A percentile compares a stretch with the other conserved stretches of the same genome.
These are phyloP conservation scores for Platycheirus albimanus DNA, from an alignment of 2,888 invertebrate genomes.

Conservation along the genomic window DNA sequence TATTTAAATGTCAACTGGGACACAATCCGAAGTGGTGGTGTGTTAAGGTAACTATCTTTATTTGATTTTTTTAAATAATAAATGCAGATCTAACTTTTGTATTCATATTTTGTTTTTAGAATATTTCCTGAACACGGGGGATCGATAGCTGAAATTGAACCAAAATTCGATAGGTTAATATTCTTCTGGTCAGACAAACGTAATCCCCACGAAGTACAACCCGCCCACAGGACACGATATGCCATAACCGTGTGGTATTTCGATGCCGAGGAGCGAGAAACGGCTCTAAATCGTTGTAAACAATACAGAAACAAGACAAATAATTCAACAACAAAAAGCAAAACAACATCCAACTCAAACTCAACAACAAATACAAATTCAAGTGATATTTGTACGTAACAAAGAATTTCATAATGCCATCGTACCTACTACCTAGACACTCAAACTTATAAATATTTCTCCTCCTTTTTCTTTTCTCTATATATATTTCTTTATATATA, in stretches of 20 bases:
- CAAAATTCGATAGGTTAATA: conserved; percentile 95
- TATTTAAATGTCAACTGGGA: conserved; percentile 98
- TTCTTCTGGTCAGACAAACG: conserved; percentile 99
- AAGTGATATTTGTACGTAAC: conserved; percentile 81
- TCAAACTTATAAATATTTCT: conserved; percentile 64
- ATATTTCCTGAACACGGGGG: conserved; percentile 95
- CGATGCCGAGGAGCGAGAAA: conserved; percentile 91
- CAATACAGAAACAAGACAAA: conserved; percentile 64
- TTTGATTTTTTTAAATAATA: not conserved
- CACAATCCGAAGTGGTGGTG: conserved; percentile 91
- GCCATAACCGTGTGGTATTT: conserved; percentile 97
- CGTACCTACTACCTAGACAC: conserved; percentile 68
- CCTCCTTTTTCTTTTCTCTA: conserved; percentile 6
- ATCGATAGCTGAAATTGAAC: conserved; percentile 95
- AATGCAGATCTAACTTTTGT: not conserved
- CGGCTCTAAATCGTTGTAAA: conserved; percentile 84
- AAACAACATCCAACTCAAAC: conserved; percentile 60
- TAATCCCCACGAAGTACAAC: conserved; percentile 98
- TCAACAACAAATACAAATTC: conserved; percentile 76
- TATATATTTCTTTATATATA: conserved; percentile 20
- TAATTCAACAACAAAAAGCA: conserved; percentile 50
- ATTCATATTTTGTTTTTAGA: conserved; percentile 81
- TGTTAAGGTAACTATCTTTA: conserved; percentile 86
- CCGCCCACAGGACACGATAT: conserved; percentile 93
- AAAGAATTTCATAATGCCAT: conserved; percentile 75